phyloP scores from a whole-genome alignment of 2,113 vertebrate species.

The Mustela nigripes region DNA sequence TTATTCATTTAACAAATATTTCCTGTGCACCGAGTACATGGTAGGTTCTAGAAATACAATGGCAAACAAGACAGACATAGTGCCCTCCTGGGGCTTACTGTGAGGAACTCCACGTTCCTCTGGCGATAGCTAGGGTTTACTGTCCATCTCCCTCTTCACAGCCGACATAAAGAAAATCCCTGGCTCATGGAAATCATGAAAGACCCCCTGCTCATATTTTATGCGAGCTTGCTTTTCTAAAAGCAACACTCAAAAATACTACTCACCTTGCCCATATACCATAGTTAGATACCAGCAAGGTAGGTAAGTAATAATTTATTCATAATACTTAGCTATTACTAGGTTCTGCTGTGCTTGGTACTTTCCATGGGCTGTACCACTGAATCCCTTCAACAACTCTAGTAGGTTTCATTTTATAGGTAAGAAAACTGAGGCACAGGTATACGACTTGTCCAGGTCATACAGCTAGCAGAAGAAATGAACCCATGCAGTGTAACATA shows the following conservation, averaged over 20 bases:
- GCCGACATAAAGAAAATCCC: not conserved
- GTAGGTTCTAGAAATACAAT: not conserved
- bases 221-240: slow-evolving; percentile 47
- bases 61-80: not conserved
- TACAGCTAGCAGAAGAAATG: not conserved
- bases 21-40: not conserved
- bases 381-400: not conserved
- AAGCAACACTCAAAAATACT: not conserved
- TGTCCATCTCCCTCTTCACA: not conserved
- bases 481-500: not conserved
- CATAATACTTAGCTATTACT: not conserved
- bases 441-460: not conserved
- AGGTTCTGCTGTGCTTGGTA: not conserved
- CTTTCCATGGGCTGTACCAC: not conserved
- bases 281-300: not conserved
- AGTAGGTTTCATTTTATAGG: not conserved
- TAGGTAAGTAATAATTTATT: not conserved
- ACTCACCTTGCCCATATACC: not conserved
- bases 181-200: not conserved
- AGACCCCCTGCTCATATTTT: not conserved
- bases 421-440: slow-evolving; percentile 46
- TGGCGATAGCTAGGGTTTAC: not conserved
- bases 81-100: not conserved
- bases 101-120: not conserved
- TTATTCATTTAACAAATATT: slow-evolving; percentile 46